These are phyloP conservation scores for Drosophila mimetica DNA, from an alignment of 2,888 invertebrate genomes.

Conservation along the genomic window DNA sequence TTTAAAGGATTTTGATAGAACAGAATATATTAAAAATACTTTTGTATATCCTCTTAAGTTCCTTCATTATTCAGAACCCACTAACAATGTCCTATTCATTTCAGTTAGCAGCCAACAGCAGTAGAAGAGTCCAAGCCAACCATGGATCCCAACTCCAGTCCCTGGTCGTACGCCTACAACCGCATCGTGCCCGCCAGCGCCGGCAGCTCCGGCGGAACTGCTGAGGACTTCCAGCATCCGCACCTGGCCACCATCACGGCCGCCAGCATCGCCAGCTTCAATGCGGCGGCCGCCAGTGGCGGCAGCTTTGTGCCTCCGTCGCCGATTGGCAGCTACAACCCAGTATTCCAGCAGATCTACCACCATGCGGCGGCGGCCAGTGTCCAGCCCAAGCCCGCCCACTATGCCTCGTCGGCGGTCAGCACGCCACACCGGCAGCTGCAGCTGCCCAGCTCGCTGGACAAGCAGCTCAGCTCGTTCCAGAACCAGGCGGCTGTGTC, in stretches of 20 bases:
- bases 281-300: conserved; percentile 82
- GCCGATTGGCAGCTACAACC: conserved; percentile 90
- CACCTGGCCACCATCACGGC: conserved; percentile 86
- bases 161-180: conserved; percentile 94
- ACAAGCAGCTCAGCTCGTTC: conserved; percentile 82
- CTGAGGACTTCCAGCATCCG: conserved; percentile 89
- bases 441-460: conserved; percentile 85
- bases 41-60: too few relatives aligned
- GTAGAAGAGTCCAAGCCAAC: conserved; percentile 35
- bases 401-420: conserved; percentile 87
- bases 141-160: conserved; percentile 94
- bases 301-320: conserved; percentile 89
- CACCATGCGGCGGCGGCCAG: conserved; percentile 88
- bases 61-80: background rate
- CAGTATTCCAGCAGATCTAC: conserved; percentile 92
- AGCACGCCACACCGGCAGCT: conserved; percentile 89
- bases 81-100: background rate
- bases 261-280: conserved; percentile 87
- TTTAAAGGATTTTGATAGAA: too few relatives aligned
- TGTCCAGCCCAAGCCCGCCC: conserved; percentile 88
- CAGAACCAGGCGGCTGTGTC: conserved; percentile 82
- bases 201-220: conserved; percentile 86
- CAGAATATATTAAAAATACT: too few relatives aligned
- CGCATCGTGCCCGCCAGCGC: conserved; percentile 89
- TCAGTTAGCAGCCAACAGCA: conserved; percentile 45